Percentiles rank a stretch among this genome's conserved stretches.
Evolutionary conservation across 2,113 vertebrate genomes (phyloP).

Genomic region (Bubo scandiacus): DNA sequence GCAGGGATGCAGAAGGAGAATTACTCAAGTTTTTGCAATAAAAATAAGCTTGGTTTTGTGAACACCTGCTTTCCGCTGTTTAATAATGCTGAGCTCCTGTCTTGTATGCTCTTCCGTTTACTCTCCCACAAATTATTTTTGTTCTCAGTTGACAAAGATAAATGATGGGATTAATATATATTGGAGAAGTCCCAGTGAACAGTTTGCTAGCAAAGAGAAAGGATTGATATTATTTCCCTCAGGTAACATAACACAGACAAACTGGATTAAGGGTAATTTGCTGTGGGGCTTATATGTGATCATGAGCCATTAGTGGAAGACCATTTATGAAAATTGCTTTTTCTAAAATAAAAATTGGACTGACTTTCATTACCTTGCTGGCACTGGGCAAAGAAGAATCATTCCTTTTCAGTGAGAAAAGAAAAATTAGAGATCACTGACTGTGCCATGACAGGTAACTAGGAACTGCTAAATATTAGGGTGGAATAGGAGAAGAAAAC

Average conservation of each 20-base stretch:
- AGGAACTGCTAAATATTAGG: not conserved
- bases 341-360: constrained; percentile 82
- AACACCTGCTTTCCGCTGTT: constrained; percentile 88
- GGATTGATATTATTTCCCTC: constrained; percentile 95
- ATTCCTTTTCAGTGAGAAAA: not conserved
- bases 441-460: not conserved
- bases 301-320: constrained; percentile 90
- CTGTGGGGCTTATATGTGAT: constrained; percentile 91
- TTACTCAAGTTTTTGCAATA: constrained; percentile 80
- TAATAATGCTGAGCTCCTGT: constrained; percentile 81
- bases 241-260: constrained; percentile 90
- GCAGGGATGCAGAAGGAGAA: constrained; percentile 75
- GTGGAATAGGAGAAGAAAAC: not conserved
- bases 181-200: constrained; percentile 88
- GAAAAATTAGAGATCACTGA: not conserved
- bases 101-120: constrained; percentile 85
- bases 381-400: not conserved
- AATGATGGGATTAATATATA: constrained; percentile 99
- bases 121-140: constrained; percentile 91
- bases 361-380: constrained; percentile 66
- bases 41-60: constrained; percentile 75
- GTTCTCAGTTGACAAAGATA: constrained; percentile 97
- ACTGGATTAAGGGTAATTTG: constrained; percentile 98
- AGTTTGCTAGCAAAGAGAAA: constrained; percentile 75
- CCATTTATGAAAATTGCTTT: constrained; percentile 87